A percentile compares a stretch with the other conserved stretches of the same genome.
Evolutionary conservation across 2,888 invertebrate genomes (phyloP).

Genomic region (Epicampocera succincta): DNA sequence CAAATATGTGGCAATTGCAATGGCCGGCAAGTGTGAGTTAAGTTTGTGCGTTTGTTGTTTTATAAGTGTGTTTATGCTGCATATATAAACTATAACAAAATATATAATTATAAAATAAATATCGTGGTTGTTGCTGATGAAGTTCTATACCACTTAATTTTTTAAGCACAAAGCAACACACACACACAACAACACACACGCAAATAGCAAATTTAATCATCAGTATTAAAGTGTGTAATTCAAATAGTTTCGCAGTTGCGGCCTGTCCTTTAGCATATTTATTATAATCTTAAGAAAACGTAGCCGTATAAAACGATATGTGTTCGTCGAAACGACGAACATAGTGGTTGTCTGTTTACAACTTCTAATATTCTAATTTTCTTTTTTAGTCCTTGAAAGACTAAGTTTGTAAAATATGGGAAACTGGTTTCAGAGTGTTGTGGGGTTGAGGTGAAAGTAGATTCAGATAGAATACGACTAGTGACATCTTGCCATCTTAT

Average conservation of each 20-base stretch:
- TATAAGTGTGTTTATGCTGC: conserved; percentile 28
- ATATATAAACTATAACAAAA: conserved; percentile 52
- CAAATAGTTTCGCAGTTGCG: conserved; percentile 27
- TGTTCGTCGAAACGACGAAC: too few relatives aligned
- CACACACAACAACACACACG: conserved; percentile 6
- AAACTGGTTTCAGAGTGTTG: too few relatives aligned
- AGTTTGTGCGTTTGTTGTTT: not conserved
- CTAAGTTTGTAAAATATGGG: too few relatives aligned
- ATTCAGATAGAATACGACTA: too few relatives aligned
- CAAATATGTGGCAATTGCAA: conserved; percentile 62
- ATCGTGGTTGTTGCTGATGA: conserved; percentile 41
- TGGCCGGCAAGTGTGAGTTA: conserved; percentile 5
- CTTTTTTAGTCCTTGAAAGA: too few relatives aligned
- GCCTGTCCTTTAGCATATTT: too few relatives aligned
- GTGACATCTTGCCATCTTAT: too few relatives aligned
- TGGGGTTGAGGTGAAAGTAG: too few relatives aligned
- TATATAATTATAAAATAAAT: conserved; percentile 64
- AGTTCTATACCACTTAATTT: conserved; percentile 45
- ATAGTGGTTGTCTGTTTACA: too few relatives aligned
- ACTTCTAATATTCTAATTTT: too few relatives aligned
- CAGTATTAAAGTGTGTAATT: conserved; percentile 22
- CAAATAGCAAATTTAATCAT: conserved; percentile 34
- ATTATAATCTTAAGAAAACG: too few relatives aligned
- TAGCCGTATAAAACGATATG: too few relatives aligned
- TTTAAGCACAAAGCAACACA: not conserved